Evolutionary conservation across 2,888 invertebrate genomes (phyloP), one percentile per base, ranked within the genome.

Genomic region (Eilema sororculum): DNA sequence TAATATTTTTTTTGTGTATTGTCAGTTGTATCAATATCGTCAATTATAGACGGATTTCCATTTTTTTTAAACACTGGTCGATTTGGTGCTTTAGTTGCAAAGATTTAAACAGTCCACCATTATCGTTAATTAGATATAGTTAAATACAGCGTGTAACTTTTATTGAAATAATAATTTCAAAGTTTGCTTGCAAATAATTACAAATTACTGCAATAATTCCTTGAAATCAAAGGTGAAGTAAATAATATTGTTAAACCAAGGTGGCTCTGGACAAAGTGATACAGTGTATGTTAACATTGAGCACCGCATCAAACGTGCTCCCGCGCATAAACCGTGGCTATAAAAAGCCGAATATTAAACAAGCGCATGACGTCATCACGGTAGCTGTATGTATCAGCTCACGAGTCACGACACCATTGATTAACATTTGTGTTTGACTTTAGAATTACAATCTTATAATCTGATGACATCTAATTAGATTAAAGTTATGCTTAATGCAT

Each of bases 291-390:
- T 71, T 61, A 76, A 71, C 71, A 72, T 73, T 78, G 58, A 67
- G 72, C 58, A 71, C 71, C 75, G 59, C 74, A 76, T 66, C 46
- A 72, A 73, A 60, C 67, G 65, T 75, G 76, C 77, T 52, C 73
- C 71, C 75, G 74, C 75, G 79, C 73, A 68, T 68, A 72, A 68
- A 71, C 70, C 74, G 72, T 71, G 78, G 78, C 82, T 85, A 83
- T 86, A 86, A 86, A 86, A 86, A 87, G 82, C 84, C 78, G 87
- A 89, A 88, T 89, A 86, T 85, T 85, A 87, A 89, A 87, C 85
- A 81, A 77, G 77, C 71, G 72, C 69, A 76, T 91, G 88, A 87
- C 92, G 88, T 91, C 92, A 91, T 67, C 91, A 91, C 9, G 13
- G 13, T 65, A 73, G 71, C 64, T 22, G 59, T 30, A 28, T 22